These are phyloP conservation scores for Galagoides demidoff DNA, from an alignment of 2,797 vertebrate species.

Conservation along the genomic window DNA sequence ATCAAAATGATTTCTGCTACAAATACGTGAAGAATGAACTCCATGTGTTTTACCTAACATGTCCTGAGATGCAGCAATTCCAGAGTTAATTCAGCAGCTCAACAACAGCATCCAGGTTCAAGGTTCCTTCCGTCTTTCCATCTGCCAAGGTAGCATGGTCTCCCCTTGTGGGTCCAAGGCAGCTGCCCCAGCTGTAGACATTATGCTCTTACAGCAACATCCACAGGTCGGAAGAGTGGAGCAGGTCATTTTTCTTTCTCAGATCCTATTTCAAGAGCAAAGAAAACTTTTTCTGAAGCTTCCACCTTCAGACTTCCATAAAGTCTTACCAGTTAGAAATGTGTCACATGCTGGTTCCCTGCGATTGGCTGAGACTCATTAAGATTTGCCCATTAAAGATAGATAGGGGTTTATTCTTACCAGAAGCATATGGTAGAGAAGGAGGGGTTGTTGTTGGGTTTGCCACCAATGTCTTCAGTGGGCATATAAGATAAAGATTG, in stretches of 20 bases:
- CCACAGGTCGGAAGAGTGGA: background rate
- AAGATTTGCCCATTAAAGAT: background rate
- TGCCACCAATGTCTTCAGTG: background rate
- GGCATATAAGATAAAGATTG: background rate
- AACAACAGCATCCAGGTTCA: background rate
- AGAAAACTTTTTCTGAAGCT: background rate
- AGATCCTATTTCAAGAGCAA: background rate
- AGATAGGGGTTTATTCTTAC: background rate
- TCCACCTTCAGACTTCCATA: background rate
- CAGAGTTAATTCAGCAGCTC: background rate
- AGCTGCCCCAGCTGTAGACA: background rate
- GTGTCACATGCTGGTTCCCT: background rate
- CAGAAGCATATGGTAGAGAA: background rate
- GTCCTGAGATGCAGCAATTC: background rate
- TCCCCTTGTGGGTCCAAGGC: background rate
- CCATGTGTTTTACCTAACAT: background rate
- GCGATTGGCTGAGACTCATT: background rate
- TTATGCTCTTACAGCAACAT: background rate
- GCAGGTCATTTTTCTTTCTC: background rate
- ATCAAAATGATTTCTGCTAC: background rate
- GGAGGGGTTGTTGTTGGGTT: background rate
- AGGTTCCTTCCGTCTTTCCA: background rate
- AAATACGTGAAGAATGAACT: background rate
- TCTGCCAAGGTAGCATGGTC: background rate
- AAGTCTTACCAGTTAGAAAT: background rate